phyloP scores from a whole-genome alignment of 2,888 invertebrate genomes.

The Andrena bicolor region DNA sequence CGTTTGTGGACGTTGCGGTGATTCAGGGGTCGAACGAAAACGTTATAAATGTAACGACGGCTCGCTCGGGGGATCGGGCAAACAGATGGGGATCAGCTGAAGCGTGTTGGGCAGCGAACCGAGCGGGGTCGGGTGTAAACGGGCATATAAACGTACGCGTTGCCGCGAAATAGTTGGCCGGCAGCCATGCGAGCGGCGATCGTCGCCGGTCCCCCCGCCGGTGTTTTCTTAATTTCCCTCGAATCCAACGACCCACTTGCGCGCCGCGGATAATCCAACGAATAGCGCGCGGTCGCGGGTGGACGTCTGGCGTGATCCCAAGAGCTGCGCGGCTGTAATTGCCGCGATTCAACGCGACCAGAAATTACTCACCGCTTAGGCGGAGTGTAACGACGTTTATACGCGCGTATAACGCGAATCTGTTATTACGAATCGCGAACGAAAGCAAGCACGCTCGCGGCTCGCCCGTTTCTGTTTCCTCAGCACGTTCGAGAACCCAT shows the following conservation, averaged over 20 bases:
- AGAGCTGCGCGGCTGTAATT: constrained; percentile 26
- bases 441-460: constrained; percentile 23
- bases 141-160: constrained; percentile 31
- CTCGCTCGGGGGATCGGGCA: constrained; percentile 2
- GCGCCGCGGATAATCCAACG: constrained; percentile 40
- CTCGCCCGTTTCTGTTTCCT: not conserved
- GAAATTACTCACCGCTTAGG: constrained; percentile 25
- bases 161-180: constrained; percentile 41
- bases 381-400: constrained; percentile 23
- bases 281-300: constrained; percentile 18
- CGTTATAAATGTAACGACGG: constrained; percentile 11
- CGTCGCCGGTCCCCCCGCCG: not conserved
- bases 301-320: constrained; percentile 53
- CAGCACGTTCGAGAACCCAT: not conserved
- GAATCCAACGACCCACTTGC: constrained; percentile 57
- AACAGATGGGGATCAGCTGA: constrained; percentile 4
- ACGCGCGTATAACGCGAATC: constrained; percentile 9
- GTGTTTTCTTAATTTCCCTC: constrained; percentile 54
- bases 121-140: not conserved
- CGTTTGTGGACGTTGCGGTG: constrained; percentile 1
- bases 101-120: not conserved
- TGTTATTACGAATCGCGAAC: constrained; percentile 33
- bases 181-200: constrained; percentile 8
- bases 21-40: not conserved
- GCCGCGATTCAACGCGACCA: constrained; percentile 26